Conservation (phyloP, 2,797 vertebrate genomes). For the Sibirionetta formosa region DNA sequence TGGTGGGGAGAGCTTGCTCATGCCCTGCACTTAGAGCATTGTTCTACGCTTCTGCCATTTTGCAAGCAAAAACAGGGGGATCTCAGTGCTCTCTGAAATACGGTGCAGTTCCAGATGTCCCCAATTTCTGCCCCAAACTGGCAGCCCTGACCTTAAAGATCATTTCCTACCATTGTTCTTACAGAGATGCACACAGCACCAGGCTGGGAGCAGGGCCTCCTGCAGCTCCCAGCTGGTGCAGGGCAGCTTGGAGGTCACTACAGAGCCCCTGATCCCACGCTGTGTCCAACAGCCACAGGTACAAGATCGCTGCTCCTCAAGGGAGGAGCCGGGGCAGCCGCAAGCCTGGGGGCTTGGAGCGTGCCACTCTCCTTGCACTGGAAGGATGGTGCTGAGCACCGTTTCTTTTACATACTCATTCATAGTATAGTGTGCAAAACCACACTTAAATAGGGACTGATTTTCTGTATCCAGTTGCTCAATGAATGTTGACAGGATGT, state of each 20-base stretch:
- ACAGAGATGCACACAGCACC: too few relatives aligned
- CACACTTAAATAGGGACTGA: background rate
- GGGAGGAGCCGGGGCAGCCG: background rate
- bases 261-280: background rate
- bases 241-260: background rate
- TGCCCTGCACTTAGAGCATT: accelerated
- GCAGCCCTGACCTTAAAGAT: background rate
- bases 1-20: background rate
- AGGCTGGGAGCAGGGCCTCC: background rate
- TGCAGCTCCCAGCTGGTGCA: background rate
- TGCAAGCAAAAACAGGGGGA: accelerated
- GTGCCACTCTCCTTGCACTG: background rate
- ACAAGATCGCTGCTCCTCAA: background rate
- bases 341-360: background rate
- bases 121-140: background rate
- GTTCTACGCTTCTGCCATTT: accelerated
- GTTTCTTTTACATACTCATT: background rate
- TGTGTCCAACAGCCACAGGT: background rate
- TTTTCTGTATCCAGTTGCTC: background rate
- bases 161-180: too few relatives aligned
- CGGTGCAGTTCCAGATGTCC: too few relatives aligned
- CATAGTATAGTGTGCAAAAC: background rate
- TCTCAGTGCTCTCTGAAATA: accelerated
- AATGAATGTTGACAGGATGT: accelerated
- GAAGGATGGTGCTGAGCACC: background rate